These are phyloP conservation scores for Synergus itoensis DNA, from an alignment of 2,888 invertebrate species.

Conservation along the genomic window DNA sequence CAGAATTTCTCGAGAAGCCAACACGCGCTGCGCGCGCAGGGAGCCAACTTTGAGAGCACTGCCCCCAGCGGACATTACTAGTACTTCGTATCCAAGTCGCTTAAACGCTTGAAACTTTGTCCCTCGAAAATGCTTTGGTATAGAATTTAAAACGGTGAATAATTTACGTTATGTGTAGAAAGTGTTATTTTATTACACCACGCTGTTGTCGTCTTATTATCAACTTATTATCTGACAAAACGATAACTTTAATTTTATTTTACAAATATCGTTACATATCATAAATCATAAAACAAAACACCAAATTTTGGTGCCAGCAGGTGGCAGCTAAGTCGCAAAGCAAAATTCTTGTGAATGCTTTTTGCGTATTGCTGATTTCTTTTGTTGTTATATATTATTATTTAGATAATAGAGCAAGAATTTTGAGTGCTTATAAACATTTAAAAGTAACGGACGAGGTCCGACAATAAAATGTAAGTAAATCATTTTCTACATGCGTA, in stretches of 20 bases:
- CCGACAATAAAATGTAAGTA: conserved; percentile 13
- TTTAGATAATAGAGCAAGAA: conserved; percentile 30
- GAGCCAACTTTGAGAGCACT: too few relatives aligned
- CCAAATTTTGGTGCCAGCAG: neutral
- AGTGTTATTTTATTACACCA: neutral
- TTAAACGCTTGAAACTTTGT: too few relatives aligned
- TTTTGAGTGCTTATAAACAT: conserved; percentile 7
- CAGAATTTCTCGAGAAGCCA: too few relatives aligned
- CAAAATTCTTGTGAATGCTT: conserved; percentile 23
- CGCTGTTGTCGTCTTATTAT: neutral
- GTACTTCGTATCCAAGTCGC: too few relatives aligned
- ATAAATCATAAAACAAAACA: too few relatives aligned
- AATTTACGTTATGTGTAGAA: neutral
- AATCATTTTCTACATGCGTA: conserved; percentile 4
- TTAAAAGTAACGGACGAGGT: neutral
- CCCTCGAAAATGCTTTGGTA: too few relatives aligned
- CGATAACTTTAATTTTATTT: neutral
- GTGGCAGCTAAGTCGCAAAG: neutral
- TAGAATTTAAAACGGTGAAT: too few relatives aligned
- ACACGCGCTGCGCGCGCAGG: too few relatives aligned
- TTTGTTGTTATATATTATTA: conserved; percentile 32
- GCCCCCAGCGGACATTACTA: too few relatives aligned
- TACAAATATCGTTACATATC: neutral
- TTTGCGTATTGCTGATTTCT: conserved; percentile 22
- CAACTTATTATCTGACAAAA: neutral